Evolutionary conservation across 2,888 invertebrate genomes (phyloP).

Genomic region (Agonopterix alstromeriana): DNA sequence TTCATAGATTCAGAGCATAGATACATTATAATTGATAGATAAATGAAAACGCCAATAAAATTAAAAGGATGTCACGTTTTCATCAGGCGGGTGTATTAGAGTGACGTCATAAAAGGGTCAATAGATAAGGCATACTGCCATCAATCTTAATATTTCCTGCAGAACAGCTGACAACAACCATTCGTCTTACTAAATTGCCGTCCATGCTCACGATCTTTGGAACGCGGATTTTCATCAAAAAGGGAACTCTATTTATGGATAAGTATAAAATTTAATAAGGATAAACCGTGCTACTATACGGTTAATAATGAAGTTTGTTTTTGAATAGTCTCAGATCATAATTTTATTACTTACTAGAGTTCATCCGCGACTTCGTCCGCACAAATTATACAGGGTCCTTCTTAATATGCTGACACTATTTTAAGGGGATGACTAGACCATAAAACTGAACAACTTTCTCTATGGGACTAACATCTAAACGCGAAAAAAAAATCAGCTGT

Average conservation of each 20-base stretch:
- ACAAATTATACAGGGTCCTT: too few relatives aligned
- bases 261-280: too few relatives aligned
- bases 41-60: background rate
- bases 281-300: background rate
- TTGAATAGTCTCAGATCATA: background rate
- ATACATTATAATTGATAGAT: too few relatives aligned
- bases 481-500: too few relatives aligned
- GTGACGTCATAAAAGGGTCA: conserved; percentile 17
- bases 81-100: conserved; percentile 14
- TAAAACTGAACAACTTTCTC: too few relatives aligned
- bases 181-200: conserved; percentile 56
- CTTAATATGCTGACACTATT: too few relatives aligned
- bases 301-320: background rate
- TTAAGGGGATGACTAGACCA: too few relatives aligned
- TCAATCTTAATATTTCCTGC: conserved; percentile 62
- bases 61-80: conserved; percentile 5
- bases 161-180: conserved; percentile 48
- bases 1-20: too few relatives aligned
- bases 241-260: too few relatives aligned
- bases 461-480: too few relatives aligned
- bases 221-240: background rate
- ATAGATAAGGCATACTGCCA: conserved; percentile 33
- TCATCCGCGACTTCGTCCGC: too few relatives aligned
- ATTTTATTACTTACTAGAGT: too few relatives aligned
- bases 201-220: conserved; percentile 33